A percentile compares a stretch with the other conserved stretches of the same genome.
These are phyloP conservation scores for Oscheius sp. DNA, from an alignment of 2,888 invertebrate species.

Conservation along the genomic window DNA sequence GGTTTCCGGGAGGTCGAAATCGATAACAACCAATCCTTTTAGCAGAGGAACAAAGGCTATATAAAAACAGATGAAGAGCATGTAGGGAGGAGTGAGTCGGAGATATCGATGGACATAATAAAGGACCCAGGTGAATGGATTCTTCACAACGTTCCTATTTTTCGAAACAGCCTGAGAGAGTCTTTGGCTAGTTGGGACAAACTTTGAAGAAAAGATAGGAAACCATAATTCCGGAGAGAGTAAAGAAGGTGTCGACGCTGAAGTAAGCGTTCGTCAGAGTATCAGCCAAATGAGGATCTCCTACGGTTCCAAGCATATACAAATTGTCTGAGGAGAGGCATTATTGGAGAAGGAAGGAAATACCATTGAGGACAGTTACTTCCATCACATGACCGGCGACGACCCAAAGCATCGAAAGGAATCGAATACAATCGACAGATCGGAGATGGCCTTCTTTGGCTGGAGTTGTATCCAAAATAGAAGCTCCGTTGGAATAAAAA, in stretches of 20 bases:
- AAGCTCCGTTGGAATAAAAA: conserved; percentile 39
- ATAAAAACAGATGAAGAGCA: conserved; percentile 23
- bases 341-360: not conserved
- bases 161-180: not conserved
- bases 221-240: conserved; percentile 9
- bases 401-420: conserved; percentile 53
- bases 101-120: conserved; percentile 15
- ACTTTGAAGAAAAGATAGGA: conserved; percentile 16
- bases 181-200: not conserved
- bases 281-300: not conserved
- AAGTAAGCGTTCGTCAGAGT: not conserved
- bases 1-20: not conserved
- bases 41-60: conserved; percentile 7
- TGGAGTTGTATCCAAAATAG: conserved; percentile 32
- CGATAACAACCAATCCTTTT: not conserved
- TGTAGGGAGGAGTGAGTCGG: conserved; percentile 25
- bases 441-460: conserved; percentile 40
- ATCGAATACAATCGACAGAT: conserved; percentile 46
- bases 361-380: conserved; percentile 11
- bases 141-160: not conserved
- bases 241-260: conserved; percentile 14
- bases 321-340: not conserved
- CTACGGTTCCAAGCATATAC: not conserved
- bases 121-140: conserved; percentile 2
- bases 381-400: conserved; percentile 32